Conservation (phyloP, 2,797 vertebrate genomes). For the Falco columbarius region DNA sequence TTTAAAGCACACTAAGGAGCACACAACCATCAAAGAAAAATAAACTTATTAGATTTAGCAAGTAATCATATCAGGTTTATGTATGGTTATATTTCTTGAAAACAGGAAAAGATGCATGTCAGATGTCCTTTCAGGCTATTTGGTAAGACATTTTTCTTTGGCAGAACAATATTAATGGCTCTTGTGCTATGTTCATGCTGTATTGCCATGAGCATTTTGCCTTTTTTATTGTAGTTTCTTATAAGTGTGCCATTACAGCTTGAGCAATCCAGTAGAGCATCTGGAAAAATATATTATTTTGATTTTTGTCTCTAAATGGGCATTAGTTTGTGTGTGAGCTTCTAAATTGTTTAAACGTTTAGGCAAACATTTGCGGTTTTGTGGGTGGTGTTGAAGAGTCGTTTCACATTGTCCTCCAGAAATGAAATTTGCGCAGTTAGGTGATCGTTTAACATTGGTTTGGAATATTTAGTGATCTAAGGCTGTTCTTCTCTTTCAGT, state of each 20-base stretch:
- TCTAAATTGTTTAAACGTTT: background rate
- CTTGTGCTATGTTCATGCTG: constrained; percentile 40
- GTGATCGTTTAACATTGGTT: accelerated
- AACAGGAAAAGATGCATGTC: constrained; percentile 54
- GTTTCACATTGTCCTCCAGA: background rate
- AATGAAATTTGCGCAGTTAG: accelerated
- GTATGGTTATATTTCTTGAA: constrained; percentile 58
- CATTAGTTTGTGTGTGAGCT: background rate
- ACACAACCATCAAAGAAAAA: constrained; percentile 70
- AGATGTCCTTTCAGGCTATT: constrained; percentile 56
- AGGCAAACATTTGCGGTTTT: background rate
- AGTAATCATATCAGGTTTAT: constrained; percentile 72
- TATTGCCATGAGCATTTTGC: background rate
- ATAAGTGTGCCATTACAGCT: constrained; percentile 51
- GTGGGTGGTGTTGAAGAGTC: background rate
- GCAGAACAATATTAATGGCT: constrained; percentile 69
- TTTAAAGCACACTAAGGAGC: constrained; percentile 77
- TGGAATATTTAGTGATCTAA: too few relatives aligned
- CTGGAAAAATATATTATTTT: constrained; percentile 38
- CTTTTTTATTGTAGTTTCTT: constrained; percentile 41
- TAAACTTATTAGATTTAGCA: constrained; percentile 69
- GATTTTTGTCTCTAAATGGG: constrained; percentile 6
- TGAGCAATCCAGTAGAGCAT: constrained; percentile 30
- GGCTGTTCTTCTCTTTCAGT: background rate
- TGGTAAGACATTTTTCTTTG: constrained; percentile 50